Base-by-base conservation (phyloP, 2,888 invertebrate genomes). In the Agonum fuliginosum region DNA sequence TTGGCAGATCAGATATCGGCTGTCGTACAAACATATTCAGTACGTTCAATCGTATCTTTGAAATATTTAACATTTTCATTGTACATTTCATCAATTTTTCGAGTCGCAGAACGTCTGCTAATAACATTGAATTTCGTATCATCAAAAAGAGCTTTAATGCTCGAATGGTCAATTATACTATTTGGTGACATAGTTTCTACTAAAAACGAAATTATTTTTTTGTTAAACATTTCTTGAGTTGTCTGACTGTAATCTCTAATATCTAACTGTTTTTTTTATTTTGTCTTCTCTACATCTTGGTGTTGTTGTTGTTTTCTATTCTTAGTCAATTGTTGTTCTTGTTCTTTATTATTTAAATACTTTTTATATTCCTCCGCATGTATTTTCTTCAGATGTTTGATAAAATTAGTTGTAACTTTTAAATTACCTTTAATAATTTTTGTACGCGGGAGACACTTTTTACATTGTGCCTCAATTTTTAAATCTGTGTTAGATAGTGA, bases 1-100 rank as follows among this genome's bases (percentile, higher is more conserved):
- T 22, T 58, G 2, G 58, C 27, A n/a, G 58, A 58, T 22, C 58
- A 58, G 5, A 58, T 58, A 22, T 58, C 24, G n/a, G n/a, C n/a
- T n/a, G n/a, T n/a, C n/a, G n/a, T n/a, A n/a, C 58, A n/a, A 12
- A 58, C 8, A 27, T 58, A 58, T 58, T 58, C 12, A 3, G 4
- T 10, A 12, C 4, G 12, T 46, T 2, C 17, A 14, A 46, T 12
- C 3, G 10, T 12, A 14, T 12, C 4, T 46, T 46, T 46, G 2
- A 46, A 14, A 14, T 17, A 12, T 14, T 46, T 12, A 46, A 46
- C 17, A 14, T 46, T 12, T 3, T 14, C 4, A 14, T 2, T 14
- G 12, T 46, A n/a, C 12, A 24, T 5, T 19, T 58, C 58, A 2
- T 14, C 1, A 46, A 46, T 46, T 46, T 46, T 46, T 2, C 17